Evolutionary conservation across 53 echinoderm and acorn worm genomes (phyloP).

Genomic region (Stichopus horrens): DNA sequence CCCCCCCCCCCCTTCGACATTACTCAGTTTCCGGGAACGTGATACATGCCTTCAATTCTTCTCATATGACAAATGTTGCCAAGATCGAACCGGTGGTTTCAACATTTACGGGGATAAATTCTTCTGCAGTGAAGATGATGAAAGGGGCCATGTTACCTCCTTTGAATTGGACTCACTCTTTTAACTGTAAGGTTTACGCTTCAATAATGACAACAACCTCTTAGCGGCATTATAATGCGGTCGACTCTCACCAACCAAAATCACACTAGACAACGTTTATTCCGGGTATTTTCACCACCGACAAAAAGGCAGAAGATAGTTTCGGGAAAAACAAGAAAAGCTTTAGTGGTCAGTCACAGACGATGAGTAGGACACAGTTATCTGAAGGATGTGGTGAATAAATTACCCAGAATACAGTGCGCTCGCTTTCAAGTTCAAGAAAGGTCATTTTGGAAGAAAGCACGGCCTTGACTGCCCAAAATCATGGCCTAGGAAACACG

Average conservation of each 20-base stretch:
- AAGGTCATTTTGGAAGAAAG: conserved; percentile 51
- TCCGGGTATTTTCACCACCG: conserved; percentile 1
- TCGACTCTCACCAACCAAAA: neutral
- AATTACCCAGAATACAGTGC: conserved; percentile 46
- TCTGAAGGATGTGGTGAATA: conserved; percentile 43
- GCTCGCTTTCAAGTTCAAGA: conserved; percentile 46
- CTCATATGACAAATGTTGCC: too few species aligned
- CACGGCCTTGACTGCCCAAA: conserved; percentile 47
- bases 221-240: neutral
- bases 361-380: conserved; percentile 14
- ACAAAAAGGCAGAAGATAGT: neutral
- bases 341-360: conserved; percentile 5
- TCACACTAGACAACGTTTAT: neutral
- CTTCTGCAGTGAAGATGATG: too few species aligned
- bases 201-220: neutral
- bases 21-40: too few species aligned
- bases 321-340: neutral
- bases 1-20: too few species aligned
- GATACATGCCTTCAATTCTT: too few species aligned
- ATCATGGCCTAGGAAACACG: conserved; percentile 46
- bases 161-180: too few species aligned
- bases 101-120: too few species aligned
- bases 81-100: too few species aligned
- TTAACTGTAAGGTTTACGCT: too few species aligned
- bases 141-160: too few species aligned